Evolutionary conservation across 2,797 vertebrate genomes (phyloP).

Genomic region (Gymnocypris eckloni): DNA sequence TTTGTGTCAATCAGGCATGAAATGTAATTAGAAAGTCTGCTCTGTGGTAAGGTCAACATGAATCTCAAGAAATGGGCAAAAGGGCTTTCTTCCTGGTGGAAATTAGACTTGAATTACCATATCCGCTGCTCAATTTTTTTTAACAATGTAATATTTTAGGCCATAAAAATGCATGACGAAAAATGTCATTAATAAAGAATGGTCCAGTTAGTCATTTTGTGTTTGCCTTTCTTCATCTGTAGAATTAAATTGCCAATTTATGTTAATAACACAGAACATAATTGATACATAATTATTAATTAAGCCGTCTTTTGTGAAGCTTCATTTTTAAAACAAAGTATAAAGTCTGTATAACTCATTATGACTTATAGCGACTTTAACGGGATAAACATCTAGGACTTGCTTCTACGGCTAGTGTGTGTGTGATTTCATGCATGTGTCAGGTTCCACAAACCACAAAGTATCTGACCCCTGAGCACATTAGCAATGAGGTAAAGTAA

Average conservation of each 20-base stretch:
- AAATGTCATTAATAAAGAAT: conserved; percentile 69
- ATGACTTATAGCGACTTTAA: conserved; percentile 8
- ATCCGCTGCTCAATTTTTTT: conserved; percentile 66
- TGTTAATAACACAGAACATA: conserved; percentile 59
- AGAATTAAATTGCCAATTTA: conserved; percentile 61
- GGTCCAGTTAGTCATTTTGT: conserved; percentile 60
- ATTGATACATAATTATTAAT: conserved; percentile 60
- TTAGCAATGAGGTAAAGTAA: conserved; percentile 33
- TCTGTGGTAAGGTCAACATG: conserved; percentile 13
- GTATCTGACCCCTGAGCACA: conserved; percentile 11
- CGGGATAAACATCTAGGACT: not conserved
- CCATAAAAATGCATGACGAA: conserved; percentile 71
- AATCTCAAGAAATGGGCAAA: not conserved
- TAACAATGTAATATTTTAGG: conserved; percentile 64
- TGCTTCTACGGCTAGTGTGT: not conserved
- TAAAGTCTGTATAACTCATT: conserved; percentile 51
- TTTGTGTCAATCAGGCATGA: conserved; percentile 37
- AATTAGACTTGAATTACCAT: conserved; percentile 61
- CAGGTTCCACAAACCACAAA: not conserved
- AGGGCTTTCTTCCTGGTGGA: conserved; percentile 5
- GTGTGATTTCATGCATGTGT: conserved; percentile 5
- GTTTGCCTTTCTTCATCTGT: conserved; percentile 34
- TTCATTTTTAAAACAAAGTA: conserved; percentile 55
- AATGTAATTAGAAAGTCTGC: conserved; percentile 42
- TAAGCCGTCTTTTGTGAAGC: conserved; percentile 56